Percentiles rank a stretch among this genome's conserved stretches.
phyloP scores from a whole-genome alignment of 2,888 invertebrate genomes.

The Drosophila mulleri region DNA sequence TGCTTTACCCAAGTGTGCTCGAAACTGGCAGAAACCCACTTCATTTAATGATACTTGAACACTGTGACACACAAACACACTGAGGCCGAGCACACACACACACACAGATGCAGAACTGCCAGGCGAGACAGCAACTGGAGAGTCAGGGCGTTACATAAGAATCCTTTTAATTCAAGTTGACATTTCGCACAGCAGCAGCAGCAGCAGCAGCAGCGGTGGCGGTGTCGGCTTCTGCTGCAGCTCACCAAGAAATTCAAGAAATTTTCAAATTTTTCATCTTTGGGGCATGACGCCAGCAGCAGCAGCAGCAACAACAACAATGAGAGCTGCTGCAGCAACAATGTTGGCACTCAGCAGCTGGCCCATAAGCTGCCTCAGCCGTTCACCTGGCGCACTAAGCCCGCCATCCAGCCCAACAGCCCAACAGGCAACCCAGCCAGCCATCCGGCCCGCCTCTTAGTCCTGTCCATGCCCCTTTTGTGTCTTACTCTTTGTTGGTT shows the following conservation, averaged over 20 bases:
- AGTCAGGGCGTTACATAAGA: conserved; percentile 76
- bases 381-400: conserved; percentile 50
- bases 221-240: conserved; percentile 21
- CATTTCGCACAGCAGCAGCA: conserved; percentile 73
- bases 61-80: conserved; percentile 82
- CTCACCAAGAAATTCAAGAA: conserved; percentile 73
- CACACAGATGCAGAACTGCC: conserved; percentile 26
- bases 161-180: conserved; percentile 84
- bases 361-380: conserved; percentile 49
- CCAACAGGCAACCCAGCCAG: neutral
- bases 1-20: conserved; percentile 84
- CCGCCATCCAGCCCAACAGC: conserved; percentile 5
- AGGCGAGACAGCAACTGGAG: conserved; percentile 55
- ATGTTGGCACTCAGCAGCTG: conserved; percentile 74
- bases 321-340: conserved; percentile 44
- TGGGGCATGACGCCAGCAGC: conserved; percentile 59
- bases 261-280: conserved; percentile 82
- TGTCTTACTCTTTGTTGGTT: conserved; percentile 64
- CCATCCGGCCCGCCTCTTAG: conserved; percentile 8
- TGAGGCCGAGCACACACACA: conserved; percentile 58
- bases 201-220: conserved; percentile 24
- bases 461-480: conserved; percentile 10
- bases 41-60: conserved; percentile 84
- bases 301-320: conserved; percentile 23
- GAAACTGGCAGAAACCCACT: conserved; percentile 83